Evolutionary conservation across 2,888 invertebrate species (phyloP), one percentile per base, ranked within the genome.

Genomic region (Lepidochitona cinerea): DNA sequence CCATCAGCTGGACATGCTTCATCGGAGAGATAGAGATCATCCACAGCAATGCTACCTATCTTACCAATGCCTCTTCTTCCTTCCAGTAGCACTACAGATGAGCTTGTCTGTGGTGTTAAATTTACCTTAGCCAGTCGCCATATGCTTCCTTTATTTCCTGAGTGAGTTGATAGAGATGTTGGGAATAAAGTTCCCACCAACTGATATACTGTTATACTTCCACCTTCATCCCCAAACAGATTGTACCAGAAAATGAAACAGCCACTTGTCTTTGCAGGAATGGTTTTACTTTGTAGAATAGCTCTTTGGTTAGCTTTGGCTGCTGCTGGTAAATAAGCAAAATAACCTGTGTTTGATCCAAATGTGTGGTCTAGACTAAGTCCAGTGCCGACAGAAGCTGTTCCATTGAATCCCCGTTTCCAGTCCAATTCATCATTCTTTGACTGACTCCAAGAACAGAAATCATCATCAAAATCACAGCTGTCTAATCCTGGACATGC

Each of bases 301-400:
- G 88, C 88, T 37, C 80, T 79, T 68, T 89, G 85, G 66, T 83
- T 82, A 7, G 73, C 66, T 36, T 68, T 70, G 1, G 77, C 76
- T 29, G 85, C 84, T 29, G 86, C 79, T 65, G 86, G 85, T 59
- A 87, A 84, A 73, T 79, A 87, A 36, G 84, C 80, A 77, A 82
- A 89, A 69, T 87, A 83, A 9, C 93, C 93, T 70, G 83, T 75
- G 71, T 82, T 81, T 9, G 85, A 86, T 32, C 87, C 86, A 70
- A 83, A 87, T 0, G 89, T 87, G 77, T 90, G 89, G 77, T 91
- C 91, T 72, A 82, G 79, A 23, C 84, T 77, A 3, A 91, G 90
- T 79, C 86, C 86, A 18, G 85, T 85, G 26, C 84, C 84, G 2
- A 23, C 14, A 2, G 84, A 79, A 12, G 75, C 65, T 41, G 84